A percentile compares a stretch with the other conserved stretches of the same genome.
phyloP scores from a whole-genome alignment of 2,888 invertebrate genomes.

The Drosophila borealis region DNA sequence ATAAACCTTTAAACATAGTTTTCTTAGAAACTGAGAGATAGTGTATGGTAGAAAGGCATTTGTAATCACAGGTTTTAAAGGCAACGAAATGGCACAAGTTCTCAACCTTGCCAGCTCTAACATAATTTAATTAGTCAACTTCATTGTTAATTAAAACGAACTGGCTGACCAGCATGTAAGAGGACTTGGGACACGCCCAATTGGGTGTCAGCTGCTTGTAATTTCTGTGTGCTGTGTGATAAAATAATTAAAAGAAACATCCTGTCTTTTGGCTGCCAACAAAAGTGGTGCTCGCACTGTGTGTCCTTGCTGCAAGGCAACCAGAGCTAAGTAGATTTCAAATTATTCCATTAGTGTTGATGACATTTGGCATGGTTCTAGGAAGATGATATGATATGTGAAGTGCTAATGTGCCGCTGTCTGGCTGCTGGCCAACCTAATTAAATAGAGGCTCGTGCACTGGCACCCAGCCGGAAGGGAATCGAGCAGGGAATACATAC shows the following conservation, averaged over 20 bases:
- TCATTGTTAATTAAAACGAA: constrained; percentile 64
- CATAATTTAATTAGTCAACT: constrained; percentile 69
- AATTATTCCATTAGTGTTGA: constrained; percentile 80
- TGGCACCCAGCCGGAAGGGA: constrained; percentile 7
- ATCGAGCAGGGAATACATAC: neutral
- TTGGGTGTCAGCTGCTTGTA: constrained; percentile 36
- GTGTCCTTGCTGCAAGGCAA: constrained; percentile 46
- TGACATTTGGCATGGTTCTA: constrained; percentile 64
- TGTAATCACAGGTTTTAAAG: constrained; percentile 12
- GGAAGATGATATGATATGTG: constrained; percentile 48
- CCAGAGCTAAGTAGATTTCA: constrained; percentile 75
- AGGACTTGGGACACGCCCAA: constrained; percentile 48
- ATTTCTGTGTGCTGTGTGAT: constrained; percentile 49
- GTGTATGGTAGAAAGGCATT: constrained; percentile 12
- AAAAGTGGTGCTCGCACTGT: constrained; percentile 14
- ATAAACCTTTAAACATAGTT: neutral
- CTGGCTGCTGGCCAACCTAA: constrained; percentile 40
- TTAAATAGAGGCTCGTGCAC: constrained; percentile 17
- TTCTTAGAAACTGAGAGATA: constrained; percentile 3
- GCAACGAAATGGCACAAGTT: neutral
- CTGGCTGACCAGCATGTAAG: constrained; percentile 31
- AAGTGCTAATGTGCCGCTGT: constrained; percentile 51
- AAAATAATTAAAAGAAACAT: constrained; percentile 80
- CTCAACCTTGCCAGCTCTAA: constrained; percentile 17
- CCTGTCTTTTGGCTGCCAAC: neutral